Percentiles rank a stretch among this genome's conserved stretches.
phyloP scores from a whole-genome alignment of 2,113 vertebrate genomes.

The Ascaphus truei region DNA sequence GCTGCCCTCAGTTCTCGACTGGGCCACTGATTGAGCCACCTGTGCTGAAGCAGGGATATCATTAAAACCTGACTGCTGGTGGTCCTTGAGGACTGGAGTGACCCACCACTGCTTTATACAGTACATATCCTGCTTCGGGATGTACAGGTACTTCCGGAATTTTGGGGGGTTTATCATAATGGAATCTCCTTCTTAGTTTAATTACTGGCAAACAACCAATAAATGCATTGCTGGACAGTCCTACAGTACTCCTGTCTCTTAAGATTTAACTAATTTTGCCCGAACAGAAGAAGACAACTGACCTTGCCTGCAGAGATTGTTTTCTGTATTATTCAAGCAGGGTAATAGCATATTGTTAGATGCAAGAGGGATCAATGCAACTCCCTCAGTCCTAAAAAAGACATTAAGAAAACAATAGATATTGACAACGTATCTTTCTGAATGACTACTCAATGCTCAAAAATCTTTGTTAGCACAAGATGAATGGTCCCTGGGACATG shows the following conservation, averaged over 20 bases:
- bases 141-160: neutral
- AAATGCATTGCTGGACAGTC: neutral
- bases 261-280: constrained; percentile 2
- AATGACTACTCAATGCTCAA: constrained; percentile 11
- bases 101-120: too few species aligned
- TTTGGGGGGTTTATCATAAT: neutral
- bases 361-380: constrained; percentile 3
- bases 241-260: too few species aligned
- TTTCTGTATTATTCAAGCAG: constrained; percentile 2
- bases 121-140: too few species aligned
- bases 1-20: too few species aligned
- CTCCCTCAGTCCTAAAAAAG: constrained; percentile 15
- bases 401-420: constrained; percentile 22
- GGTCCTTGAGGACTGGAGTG: too few species aligned
- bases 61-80: too few species aligned
- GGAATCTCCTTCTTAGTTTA: neutral
- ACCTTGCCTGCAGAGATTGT: neutral
- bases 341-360: constrained; percentile 4
- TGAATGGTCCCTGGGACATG: neutral
- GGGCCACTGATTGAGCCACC: too few species aligned
- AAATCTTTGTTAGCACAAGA: constrained; percentile 22
- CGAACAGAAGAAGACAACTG: neutral
- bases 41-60: too few species aligned
- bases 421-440: constrained; percentile 23
- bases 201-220: neutral